Evolutionary conservation across 2,113 vertebrate species (phyloP).

Genomic region (Neolamprologus cancellatus): DNA sequence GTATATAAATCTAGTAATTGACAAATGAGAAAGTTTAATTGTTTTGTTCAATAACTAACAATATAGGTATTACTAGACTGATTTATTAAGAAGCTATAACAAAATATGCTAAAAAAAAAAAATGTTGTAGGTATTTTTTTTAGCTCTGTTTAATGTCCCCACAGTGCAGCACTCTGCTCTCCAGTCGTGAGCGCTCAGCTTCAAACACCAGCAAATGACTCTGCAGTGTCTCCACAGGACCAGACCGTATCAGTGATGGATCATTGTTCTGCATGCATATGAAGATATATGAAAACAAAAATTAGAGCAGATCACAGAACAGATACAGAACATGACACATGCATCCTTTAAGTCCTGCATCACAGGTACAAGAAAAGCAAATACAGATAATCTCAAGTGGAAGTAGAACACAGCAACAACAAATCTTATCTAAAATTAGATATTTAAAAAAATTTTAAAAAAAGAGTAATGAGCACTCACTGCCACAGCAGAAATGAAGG

Average conservation of each 20-base stretch:
- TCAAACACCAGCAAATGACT: constrained; percentile 76
- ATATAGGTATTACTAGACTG: neutral
- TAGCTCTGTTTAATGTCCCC: neutral
- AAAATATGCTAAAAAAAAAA: neutral
- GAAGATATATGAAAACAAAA: neutral
- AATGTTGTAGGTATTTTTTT: neutral
- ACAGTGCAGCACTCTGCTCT: constrained; percentile 64
- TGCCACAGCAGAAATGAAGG: constrained; percentile 75
- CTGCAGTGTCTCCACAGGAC: constrained; percentile 64
- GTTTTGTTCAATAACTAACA: neutral
- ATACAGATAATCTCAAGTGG: neutral
- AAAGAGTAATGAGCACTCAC: constrained; percentile 52
- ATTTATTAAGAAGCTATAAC: neutral
- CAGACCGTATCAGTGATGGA: constrained; percentile 61
- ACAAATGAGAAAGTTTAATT: neutral
- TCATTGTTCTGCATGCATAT: constrained; percentile 54
- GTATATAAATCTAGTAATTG: neutral
- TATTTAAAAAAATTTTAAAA: neutral
- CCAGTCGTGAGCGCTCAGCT: constrained; percentile 68
- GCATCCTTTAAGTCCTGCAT: neutral
- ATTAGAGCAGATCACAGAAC: neutral
- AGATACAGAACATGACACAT: neutral
- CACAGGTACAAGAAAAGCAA: neutral
- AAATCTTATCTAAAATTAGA: neutral
- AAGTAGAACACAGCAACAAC: neutral